Conservation (phyloP, 2,888 invertebrate species). For the Scaptomyza parva region DNA sequence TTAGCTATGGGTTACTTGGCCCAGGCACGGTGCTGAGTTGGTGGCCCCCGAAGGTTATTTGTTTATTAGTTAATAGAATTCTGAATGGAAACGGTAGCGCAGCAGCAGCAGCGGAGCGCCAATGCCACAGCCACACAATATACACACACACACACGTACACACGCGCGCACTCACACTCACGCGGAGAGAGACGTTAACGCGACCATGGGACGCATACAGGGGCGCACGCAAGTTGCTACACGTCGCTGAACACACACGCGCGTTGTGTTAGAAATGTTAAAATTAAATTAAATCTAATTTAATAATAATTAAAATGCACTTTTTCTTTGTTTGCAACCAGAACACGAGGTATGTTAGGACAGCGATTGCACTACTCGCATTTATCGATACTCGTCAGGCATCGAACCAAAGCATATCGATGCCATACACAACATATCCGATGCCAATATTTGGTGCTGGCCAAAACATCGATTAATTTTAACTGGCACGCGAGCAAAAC, state of each 20-base stretch:
- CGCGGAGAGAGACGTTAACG: slow-evolving; percentile 50
- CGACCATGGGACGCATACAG: slow-evolving; percentile 63
- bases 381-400: slow-evolving; percentile 38
- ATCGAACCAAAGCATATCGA: slow-evolving; percentile 26
- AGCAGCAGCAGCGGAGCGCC: slow-evolving; percentile 58
- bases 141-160: slow-evolving; percentile 35
- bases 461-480: slow-evolving; percentile 21
- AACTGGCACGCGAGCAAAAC: slow-evolving; percentile 33
- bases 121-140: slow-evolving; percentile 70
- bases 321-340: slow-evolving; percentile 79
- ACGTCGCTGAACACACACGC: slow-evolving; percentile 34
- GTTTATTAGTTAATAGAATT: slow-evolving; percentile 79
- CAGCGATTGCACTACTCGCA: slow-evolving; percentile 51
- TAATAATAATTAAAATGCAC: slow-evolving; percentile 78
- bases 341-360: slow-evolving; percentile 71
- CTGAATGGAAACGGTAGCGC: slow-evolving; percentile 63
- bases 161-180: slow-evolving; percentile 39
- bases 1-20: slow-evolving; percentile 30
- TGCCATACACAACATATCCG: not conserved
- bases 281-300: slow-evolving; percentile 54
- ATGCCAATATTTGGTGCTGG: not conserved
- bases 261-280: slow-evolving; percentile 26
- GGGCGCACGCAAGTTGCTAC: slow-evolving; percentile 50
- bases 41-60: slow-evolving; percentile 73
- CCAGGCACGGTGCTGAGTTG: slow-evolving; percentile 29